Evolutionary conservation across 2,888 invertebrate genomes (phyloP).

Genomic region (Germaria angustata): DNA sequence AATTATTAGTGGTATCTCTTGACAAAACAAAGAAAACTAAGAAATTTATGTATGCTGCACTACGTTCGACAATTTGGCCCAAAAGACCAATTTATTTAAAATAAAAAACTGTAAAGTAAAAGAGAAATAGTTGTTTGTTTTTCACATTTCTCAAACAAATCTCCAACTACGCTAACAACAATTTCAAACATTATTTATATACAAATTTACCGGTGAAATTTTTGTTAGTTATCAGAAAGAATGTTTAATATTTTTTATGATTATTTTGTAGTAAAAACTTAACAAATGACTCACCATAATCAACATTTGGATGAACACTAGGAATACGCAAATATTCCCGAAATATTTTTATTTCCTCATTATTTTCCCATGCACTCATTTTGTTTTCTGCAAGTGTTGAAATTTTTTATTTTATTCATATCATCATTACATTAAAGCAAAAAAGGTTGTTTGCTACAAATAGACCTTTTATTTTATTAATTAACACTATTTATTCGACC

Average conservation of each 20-base stretch:
- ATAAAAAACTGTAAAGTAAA: background rate
- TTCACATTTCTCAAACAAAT: background rate
- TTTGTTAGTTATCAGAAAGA: background rate
- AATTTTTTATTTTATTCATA: background rate
- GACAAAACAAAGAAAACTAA: too few relatives aligned
- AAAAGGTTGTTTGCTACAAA: too few relatives aligned
- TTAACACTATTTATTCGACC: too few relatives aligned
- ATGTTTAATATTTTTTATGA: background rate
- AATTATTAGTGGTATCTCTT: too few relatives aligned
- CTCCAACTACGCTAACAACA: background rate
- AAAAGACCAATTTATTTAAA: background rate
- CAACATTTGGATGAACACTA: slow-evolving; percentile 91
- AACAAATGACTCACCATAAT: slow-evolving; percentile 86
- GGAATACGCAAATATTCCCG: slow-evolving; percentile 92
- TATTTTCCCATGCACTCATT: slow-evolving; percentile 79
- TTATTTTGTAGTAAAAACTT: background rate
- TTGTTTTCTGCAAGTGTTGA: slow-evolving; percentile 22
- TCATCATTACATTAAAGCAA: background rate
- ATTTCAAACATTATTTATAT: background rate
- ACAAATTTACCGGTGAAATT: background rate
- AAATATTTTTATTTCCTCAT: slow-evolving; percentile 87
- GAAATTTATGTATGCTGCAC: too few relatives aligned
- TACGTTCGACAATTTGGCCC: too few relatives aligned
- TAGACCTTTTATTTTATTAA: too few relatives aligned
- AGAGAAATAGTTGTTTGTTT: too few relatives aligned